These are phyloP conservation scores for Luscinia megarhynchos DNA, from an alignment of 2,797 vertebrate genomes.

Conservation along the genomic window DNA sequence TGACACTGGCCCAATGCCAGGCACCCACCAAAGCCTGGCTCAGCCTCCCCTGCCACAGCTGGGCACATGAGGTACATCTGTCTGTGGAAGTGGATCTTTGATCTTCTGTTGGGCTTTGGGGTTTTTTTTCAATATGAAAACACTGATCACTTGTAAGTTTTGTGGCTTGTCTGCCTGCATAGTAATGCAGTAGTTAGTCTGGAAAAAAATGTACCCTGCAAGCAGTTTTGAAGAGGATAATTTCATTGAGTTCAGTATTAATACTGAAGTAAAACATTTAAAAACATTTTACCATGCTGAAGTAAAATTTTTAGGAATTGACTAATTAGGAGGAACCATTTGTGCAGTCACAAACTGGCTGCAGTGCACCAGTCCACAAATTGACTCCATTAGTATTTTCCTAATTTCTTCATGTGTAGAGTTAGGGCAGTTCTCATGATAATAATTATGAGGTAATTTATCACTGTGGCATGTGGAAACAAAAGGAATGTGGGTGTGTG, in stretches of 20 bases:
- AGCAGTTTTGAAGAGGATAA: neutral
- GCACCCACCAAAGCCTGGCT: neutral
- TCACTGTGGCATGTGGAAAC: neutral
- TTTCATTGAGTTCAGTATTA: neutral
- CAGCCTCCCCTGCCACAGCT: neutral
- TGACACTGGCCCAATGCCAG: neutral
- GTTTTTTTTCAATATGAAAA: neutral
- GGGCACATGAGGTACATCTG: neutral
- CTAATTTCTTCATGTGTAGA: neutral
- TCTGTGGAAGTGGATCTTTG: neutral
- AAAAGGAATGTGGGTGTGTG: fast-evolving
- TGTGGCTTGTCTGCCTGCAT: neutral
- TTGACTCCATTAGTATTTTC: neutral
- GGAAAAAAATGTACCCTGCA: neutral
- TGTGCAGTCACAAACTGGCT: neutral
- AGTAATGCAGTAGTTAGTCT: neutral
- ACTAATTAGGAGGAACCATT: neutral
- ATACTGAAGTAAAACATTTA: neutral
- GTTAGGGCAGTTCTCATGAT: neutral
- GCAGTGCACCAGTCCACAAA: neutral
- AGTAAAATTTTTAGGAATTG: neutral
- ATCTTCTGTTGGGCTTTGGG: neutral
- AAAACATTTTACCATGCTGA: neutral
- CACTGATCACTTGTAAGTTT: neutral
- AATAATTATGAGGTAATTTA: neutral